phyloP scores from a whole-genome alignment of 2,888 invertebrate species.

The Netelia virgata region DNA sequence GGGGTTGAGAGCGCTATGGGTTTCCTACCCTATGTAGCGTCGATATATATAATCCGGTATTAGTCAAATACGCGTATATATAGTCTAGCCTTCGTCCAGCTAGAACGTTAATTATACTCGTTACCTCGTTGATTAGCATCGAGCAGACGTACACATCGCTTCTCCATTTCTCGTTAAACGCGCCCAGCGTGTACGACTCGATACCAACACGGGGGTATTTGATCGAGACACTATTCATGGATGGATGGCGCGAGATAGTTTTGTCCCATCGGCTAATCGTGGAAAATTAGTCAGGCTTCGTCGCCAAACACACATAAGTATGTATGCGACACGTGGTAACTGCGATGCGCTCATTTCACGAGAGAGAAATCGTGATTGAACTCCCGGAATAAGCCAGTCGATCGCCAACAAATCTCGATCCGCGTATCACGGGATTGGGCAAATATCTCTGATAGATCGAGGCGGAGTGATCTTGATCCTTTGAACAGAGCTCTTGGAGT shows the following conservation, averaged over 20 bases:
- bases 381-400: not conserved
- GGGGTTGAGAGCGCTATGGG: not conserved
- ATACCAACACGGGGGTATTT: not conserved
- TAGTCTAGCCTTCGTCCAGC: not conserved
- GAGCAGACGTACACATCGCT: not conserved
- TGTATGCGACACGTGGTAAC: not conserved
- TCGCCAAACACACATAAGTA: not conserved
- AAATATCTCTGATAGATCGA: too few species aligned
- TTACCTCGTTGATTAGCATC: slow-evolving; percentile 62
- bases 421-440: too few species aligned
- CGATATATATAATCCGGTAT: slow-evolving; percentile 62
- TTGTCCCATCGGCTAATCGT: not conserved
- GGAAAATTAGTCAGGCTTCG: not conserved
- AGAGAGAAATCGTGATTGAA: not conserved
- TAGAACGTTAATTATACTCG: slow-evolving; percentile 63
- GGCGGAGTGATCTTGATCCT: too few species aligned
- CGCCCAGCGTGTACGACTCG: not conserved
- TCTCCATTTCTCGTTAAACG: not conserved
- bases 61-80: slow-evolving; percentile 39
- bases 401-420: not conserved
- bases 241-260: not conserved
- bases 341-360: not conserved
- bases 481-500: too few species aligned
- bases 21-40: slow-evolving; percentile 20
- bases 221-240: not conserved